phyloP scores from a whole-genome alignment of 1,140 invertebrate species.

The Drosophila punjabiensis region DNA sequence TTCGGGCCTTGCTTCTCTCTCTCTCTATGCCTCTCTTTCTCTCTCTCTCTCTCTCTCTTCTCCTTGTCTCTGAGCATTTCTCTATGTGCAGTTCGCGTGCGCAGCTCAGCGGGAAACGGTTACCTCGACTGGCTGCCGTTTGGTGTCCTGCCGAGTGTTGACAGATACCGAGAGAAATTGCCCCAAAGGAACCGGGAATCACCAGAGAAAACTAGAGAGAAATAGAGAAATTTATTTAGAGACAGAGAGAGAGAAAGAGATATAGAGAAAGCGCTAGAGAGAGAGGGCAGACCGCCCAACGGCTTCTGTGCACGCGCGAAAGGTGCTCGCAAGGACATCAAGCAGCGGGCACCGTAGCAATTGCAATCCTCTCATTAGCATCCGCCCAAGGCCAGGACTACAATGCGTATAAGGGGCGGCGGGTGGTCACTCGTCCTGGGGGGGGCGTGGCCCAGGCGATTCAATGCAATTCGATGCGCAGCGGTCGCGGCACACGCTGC shows the following conservation, averaged over 20 bases:
- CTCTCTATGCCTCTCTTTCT: background rate
- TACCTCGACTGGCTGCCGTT: constrained; percentile 48
- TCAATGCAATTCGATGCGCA: constrained; percentile 36
- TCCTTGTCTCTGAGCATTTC: constrained; percentile 5
- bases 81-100: constrained; percentile 64
- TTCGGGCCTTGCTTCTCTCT: background rate
- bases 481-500: constrained; percentile 42
- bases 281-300: background rate
- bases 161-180: constrained; percentile 20
- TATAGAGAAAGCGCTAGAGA: constrained; percentile 2
- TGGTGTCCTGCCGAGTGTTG: constrained; percentile 48
- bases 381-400: constrained; percentile 29
- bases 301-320: constrained; percentile 76
- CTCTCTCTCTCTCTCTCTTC: background rate
- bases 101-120: constrained; percentile 54
- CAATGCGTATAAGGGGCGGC: constrained; percentile 24
- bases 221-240: constrained; percentile 7
- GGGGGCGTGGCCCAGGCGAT: constrained; percentile 34
- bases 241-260: constrained; percentile 4
- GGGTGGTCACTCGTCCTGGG: constrained; percentile 30
- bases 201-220: constrained; percentile 13
- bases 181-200: constrained; percentile 14
- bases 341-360: constrained; percentile 63
- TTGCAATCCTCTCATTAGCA: constrained; percentile 41
- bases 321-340: constrained; percentile 62